Evolutionary conservation across 1,140 invertebrate species (phyloP).

Genomic region (Diachasma alloeum): DNA sequence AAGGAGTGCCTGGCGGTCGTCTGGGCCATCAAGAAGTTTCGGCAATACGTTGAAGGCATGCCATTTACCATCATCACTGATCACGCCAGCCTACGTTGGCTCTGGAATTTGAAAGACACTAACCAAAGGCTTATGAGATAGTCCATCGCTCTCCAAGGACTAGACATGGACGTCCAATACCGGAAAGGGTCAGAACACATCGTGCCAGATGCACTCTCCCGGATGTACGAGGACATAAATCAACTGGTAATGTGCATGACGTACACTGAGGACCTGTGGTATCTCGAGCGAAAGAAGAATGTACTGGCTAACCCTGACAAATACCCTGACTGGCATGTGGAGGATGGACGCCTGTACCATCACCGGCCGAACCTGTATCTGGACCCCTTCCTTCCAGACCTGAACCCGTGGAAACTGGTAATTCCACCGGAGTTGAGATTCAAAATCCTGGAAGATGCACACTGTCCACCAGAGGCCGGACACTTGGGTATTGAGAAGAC

Average conservation of each 20-base stretch:
- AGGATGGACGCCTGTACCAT: neutral
- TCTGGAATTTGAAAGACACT: neutral
- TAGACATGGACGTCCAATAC: slow-evolving; percentile 35
- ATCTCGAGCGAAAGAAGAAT: neutral
- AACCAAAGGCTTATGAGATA: slow-evolving; percentile 36
- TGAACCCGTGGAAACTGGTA: slow-evolving; percentile 41
- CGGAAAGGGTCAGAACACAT: slow-evolving; percentile 27
- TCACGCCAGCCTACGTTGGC: slow-evolving; percentile 45
- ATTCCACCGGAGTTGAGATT: slow-evolving; percentile 29
- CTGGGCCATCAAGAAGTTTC: slow-evolving; percentile 25
- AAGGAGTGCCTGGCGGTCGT: no score
- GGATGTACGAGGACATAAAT: neutral
- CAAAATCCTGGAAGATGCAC: neutral
- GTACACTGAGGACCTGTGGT: neutral
- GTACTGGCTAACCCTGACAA: neutral
- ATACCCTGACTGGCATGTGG: neutral
- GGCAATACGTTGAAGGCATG: slow-evolving; percentile 50
- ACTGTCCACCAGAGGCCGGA: neutral
- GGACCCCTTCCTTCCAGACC: slow-evolving; percentile 13
- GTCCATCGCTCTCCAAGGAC: slow-evolving; percentile 33
- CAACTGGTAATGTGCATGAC: neutral
- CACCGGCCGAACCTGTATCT: neutral
- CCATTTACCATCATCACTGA: slow-evolving; percentile 58
- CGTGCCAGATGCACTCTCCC: neutral
- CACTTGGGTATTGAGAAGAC: slow-evolving; percentile 47